phyloP scores from a whole-genome alignment of 1,140 invertebrate genomes.

The Penaeus chinensis region DNA sequence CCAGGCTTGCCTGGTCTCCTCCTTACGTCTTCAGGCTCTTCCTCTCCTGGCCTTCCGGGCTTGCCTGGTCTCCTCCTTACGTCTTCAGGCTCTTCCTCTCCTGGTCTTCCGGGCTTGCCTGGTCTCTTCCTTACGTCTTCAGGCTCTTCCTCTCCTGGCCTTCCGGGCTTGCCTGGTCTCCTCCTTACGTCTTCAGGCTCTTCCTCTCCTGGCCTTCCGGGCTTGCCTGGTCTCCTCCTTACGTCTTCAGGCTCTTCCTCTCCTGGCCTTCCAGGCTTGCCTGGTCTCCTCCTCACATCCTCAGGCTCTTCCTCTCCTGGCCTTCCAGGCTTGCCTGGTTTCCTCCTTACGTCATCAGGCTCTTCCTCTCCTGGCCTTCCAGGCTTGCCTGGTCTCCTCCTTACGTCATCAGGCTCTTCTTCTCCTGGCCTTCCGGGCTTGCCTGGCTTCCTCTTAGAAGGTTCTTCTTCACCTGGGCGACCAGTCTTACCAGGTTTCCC shows the following conservation, averaged over 20 bases:
- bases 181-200: slow-evolving; percentile 1
- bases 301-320: neutral
- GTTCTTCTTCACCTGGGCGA: neutral
- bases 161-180: neutral
- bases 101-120: neutral
- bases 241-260: neutral
- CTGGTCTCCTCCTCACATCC: neutral
- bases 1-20: neutral
- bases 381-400: slow-evolving; percentile 21
- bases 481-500: neutral
- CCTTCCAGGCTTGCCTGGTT: too few relatives aligned
- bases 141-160: slow-evolving; percentile 9
- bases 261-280: neutral
- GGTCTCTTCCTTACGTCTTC: neutral
- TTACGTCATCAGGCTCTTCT: slow-evolving; percentile 17
- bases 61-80: neutral
- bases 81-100: slow-evolving; percentile 19
- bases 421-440: slow-evolving; percentile 12
- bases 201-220: neutral
- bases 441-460: slow-evolving; percentile 5
- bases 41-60: neutral
- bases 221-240: neutral
- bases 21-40: neutral
- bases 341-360: too few relatives aligned
- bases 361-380: neutral